Base-by-base conservation (phyloP, 35 echinoderm and acorn worm genomes). In the Chiridota heheva region DNA sequence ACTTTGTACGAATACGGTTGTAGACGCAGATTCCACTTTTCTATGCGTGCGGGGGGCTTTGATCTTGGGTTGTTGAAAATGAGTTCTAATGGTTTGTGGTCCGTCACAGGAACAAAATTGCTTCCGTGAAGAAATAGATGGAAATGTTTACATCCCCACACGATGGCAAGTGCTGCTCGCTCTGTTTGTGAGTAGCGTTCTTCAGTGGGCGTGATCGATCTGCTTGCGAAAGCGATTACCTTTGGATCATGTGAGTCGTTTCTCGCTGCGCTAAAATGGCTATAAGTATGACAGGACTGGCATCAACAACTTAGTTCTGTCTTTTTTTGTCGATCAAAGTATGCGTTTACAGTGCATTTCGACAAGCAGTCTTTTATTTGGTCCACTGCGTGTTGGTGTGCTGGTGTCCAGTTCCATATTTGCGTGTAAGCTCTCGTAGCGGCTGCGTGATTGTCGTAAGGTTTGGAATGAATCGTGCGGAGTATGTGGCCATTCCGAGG, bases 401-500 rank as follows among this genome's bases (percentile, higher is more conserved):
- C n/a, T n/a, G n/a, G n/a, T n/a, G n/a, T n/a, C n/a, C n/a, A n/a
- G n/a, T n/a, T n/a, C n/a, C 34, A 7, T 90, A 46, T 22, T 74
- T 83, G 45, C 38, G 32, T 24, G 58, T 84, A 18, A 90, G 70
- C 22, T 60, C 7, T n/a, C 78, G 42, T 36, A 89, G 67, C 22
- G 86, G 86, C 37, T 83, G 13, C 17, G 76, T 89, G 3, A 84
- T 41, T 27, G 63, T 83, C 28, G 78, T 65, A 13, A 78, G 38
- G 72, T 85, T 60, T 26, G 70, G 69, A 26, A 90, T 76, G 41
- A 90, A 90, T 44, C 87, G 55, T 0, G 79, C 76, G 43, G 67
- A 75, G 68, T 72, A 90, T 13, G 40, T 61, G 0, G 70, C 60
- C 88, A 91, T 91, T 5, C 88, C 81, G 18, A 91, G 79, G 36